Conservation (phyloP, 2,888 invertebrate genomes). For the Dermolepida albohirtum region DNA sequence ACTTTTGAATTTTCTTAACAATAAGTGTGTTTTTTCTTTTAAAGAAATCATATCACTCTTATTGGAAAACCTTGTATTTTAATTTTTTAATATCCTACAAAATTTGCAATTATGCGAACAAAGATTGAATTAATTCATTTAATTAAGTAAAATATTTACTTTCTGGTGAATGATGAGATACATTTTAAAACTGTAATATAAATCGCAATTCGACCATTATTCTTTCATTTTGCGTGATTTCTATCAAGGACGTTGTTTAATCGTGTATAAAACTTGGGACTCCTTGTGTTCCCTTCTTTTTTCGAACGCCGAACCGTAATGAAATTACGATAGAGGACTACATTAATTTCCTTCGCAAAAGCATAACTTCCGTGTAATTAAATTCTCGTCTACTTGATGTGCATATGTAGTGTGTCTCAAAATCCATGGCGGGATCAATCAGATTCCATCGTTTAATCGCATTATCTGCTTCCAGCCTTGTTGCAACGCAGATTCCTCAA, state of each 20-base stretch:
- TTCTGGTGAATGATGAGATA: no score
- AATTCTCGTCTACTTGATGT: constrained; percentile 28
- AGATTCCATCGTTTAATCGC: constrained; percentile 18
- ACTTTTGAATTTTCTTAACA: no score
- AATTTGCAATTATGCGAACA: no score
- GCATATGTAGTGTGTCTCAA: constrained; percentile 26
- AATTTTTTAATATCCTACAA: no score
- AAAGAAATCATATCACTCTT: no score
- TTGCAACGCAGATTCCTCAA: constrained; percentile 25
- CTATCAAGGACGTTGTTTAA: background rate
- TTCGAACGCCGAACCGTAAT: background rate
- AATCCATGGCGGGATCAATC: constrained; percentile 16
- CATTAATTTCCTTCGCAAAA: constrained; percentile 16
- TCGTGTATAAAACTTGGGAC: background rate
- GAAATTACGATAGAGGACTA: constrained; percentile 9
- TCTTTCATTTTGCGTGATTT: no score
- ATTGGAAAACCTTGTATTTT: no score
- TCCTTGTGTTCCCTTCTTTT: background rate
- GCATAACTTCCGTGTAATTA: constrained; percentile 19
- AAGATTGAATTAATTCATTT: no score
- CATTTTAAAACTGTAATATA: no score
- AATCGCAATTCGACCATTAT: no score
- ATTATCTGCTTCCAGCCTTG: constrained; percentile 7
- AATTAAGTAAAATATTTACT: no score
- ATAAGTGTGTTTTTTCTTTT: no score